Conservation (phyloP, 2,797 vertebrate genomes). For the Ctenochaetus hawaiiensis region DNA sequence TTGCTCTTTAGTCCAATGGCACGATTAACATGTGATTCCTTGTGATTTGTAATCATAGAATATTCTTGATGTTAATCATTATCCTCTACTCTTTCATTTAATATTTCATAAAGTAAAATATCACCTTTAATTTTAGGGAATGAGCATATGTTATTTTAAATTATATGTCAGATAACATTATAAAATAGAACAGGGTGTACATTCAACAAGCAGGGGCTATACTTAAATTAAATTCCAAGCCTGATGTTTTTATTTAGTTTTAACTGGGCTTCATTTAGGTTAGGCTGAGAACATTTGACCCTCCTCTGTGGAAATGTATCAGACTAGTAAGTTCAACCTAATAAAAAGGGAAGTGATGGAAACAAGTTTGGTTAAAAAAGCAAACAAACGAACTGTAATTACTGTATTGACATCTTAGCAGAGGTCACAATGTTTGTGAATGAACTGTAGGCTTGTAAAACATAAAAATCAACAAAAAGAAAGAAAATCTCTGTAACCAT, state of each 20-base stretch:
- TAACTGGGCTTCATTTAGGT: not conserved
- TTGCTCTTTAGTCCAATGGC: not conserved
- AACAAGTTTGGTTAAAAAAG: slow-evolving; percentile 42
- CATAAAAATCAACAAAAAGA: slow-evolving; percentile 89
- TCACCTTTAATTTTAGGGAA: not conserved
- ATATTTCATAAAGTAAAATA: not conserved
- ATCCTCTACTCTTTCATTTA: not conserved
- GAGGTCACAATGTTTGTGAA: slow-evolving; percentile 85
- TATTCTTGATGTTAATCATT: not conserved
- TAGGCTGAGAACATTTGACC: not conserved
- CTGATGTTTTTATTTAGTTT: not conserved
- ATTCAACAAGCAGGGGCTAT: not conserved
- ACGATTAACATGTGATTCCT: not conserved
- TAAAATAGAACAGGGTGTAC: not conserved
- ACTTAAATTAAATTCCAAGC: not conserved
- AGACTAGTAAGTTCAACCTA: slow-evolving; percentile 4
- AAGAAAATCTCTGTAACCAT: slow-evolving; percentile 93
- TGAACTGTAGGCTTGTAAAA: slow-evolving; percentile 84
- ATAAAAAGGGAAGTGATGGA: slow-evolving; percentile 25
- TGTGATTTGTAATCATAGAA: not conserved
- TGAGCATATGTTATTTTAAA: not conserved
- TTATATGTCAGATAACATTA: not conserved
- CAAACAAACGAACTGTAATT: slow-evolving; percentile 13
- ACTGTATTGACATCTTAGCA: slow-evolving; percentile 61
- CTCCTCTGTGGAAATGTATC: slow-evolving; percentile 19